Base-by-base conservation (phyloP, 2,888 invertebrate species). In the Synanthedon andrenaeformis region DNA sequence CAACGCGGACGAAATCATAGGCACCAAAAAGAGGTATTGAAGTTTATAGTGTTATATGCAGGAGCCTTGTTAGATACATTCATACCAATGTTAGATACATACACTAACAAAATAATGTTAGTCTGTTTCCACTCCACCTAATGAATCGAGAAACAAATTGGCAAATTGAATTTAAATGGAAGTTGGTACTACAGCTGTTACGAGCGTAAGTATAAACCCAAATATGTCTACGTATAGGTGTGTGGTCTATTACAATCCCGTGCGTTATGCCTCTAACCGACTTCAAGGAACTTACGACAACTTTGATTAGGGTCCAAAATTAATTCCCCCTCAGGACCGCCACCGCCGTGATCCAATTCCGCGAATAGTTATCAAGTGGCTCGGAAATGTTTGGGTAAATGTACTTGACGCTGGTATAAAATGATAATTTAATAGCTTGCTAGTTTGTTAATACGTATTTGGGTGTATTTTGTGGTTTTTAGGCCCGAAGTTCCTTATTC, bases 241-340 rank as follows among this genome's bases (percentile, higher is more conserved):
- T 45, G 13, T 45, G 45, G 45, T 45, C 45, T 12, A 45, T 14
- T 13, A 13, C 45, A 35, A 10, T 12, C 45, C 13, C 45, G 45
- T 45, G 14, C 54, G 57, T 54, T 56, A 56, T 56, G 55, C 51
- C 55, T 49, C 56, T 55, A 62, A 63, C 65, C 63, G 69, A 66
- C 69, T 73, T 66, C 53, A 56, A 55, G 56, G 57, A 74, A 73
- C 69, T 73, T 61, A 61, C 60, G 58, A 64, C 62, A 77, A 78
- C 67, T 79, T 79, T 79, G 79, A 80, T 79, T 75, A 72, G 74
- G 77, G 76, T 76, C 68, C 67, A 74, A 76, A 75, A 75, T 75
- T 79, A 76, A 77, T 74, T 76, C 69, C 61, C 75, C 65, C 71
- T 53, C 54, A 67, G 66, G 77, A 66, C 66, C 63, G 62, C 58